phyloP scores from a whole-genome alignment of 2,113 vertebrate genomes.

The Cinclus cinclus region DNA sequence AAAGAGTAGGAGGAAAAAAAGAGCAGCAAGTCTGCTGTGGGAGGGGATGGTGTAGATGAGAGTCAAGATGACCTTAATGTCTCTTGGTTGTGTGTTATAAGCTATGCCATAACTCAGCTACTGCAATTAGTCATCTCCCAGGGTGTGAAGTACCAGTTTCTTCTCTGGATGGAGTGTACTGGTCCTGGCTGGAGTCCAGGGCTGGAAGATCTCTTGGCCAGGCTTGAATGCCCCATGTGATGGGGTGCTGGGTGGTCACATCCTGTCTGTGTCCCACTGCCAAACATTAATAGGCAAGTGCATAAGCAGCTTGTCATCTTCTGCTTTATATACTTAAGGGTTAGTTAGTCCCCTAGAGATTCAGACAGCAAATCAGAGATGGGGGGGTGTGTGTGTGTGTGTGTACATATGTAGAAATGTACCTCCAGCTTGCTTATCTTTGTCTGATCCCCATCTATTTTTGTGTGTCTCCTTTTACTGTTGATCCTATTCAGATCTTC shows the following conservation, averaged over 20 bases:
- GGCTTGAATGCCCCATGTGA: rapidly evolving
- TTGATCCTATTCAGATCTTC: background rate
- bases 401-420: background rate
- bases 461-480: background rate
- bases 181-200: background rate
- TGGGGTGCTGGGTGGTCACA: background rate
- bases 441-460: background rate
- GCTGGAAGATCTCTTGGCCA: background rate
- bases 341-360: background rate
- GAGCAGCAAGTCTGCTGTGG: slow-evolving; percentile 30
- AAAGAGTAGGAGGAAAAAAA: slow-evolving; percentile 44
- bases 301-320: background rate
- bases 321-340: background rate
- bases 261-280: background rate
- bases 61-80: slow-evolving; percentile 53
- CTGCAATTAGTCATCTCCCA: slow-evolving; percentile 44
- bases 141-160: background rate
- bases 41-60: slow-evolving; percentile 48
- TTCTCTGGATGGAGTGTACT: background rate
- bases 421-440: background rate
- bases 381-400: background rate
- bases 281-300: background rate
- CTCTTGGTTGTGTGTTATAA: slow-evolving; percentile 11
- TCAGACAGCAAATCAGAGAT: background rate
- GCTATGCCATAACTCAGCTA: slow-evolving; percentile 33